Conservation (phyloP, 2,797 vertebrate genomes). For the Aldrovandia affinis region DNA sequence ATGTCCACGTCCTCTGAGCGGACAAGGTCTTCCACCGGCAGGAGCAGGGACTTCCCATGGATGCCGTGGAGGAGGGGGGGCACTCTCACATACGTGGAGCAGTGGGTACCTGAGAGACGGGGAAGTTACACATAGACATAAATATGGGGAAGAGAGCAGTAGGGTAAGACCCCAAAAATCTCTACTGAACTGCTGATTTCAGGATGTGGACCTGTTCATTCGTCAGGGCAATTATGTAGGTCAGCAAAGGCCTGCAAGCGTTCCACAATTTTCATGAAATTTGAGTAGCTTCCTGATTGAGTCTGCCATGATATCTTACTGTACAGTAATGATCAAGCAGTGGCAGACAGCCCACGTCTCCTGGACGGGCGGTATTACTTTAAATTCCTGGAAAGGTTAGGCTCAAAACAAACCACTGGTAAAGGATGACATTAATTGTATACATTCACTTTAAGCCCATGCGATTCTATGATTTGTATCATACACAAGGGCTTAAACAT, state of each 20-base stretch:
- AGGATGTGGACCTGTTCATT: neutral
- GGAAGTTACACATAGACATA: slow-evolving; percentile 4
- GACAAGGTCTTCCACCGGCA: slow-evolving; percentile 81
- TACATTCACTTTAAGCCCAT: neutral
- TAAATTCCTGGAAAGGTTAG: neutral
- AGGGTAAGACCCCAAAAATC: neutral
- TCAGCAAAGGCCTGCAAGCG: slow-evolving; percentile 31
- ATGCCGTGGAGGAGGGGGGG: slow-evolving; percentile 74
- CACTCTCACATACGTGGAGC: slow-evolving; percentile 66
- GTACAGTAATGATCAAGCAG: neutral
- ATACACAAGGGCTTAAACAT: neutral
- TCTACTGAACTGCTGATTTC: neutral
- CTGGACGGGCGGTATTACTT: neutral
- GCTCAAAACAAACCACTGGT: neutral
- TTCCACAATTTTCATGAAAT: neutral
- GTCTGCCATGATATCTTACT: neutral
- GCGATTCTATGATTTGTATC: neutral
- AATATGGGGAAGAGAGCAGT: too few species aligned
- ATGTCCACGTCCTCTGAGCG: slow-evolving; percentile 72
- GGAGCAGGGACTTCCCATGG: slow-evolving; percentile 75
- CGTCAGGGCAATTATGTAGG: neutral
- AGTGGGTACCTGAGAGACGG: slow-evolving; percentile 58
- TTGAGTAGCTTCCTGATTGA: neutral
- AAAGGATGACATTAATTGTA: neutral
- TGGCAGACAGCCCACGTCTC: neutral